A percentile compares a stretch with the other conserved stretches of the same genome.
phyloP scores from a whole-genome alignment of 92 coral and sea anemone genomes.

The Palythoa grandis region DNA sequence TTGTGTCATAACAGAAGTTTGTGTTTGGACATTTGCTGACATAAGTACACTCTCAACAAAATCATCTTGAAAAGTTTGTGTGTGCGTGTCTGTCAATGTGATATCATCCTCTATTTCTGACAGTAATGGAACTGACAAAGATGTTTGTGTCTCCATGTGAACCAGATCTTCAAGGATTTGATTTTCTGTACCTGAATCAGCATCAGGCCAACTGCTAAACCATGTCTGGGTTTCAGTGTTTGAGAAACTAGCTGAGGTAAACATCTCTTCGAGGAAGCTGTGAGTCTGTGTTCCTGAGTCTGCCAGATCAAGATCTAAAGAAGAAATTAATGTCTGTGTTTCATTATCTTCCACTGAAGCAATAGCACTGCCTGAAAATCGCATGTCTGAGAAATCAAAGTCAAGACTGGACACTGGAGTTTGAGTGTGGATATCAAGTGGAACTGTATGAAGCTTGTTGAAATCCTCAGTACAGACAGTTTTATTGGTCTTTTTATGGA shows the following conservation, averaged over 20 bases:
- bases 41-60: conserved; percentile 47
- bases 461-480: conserved; percentile 29
- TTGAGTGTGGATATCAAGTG: conserved; percentile 67
- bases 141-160: conserved; percentile 84
- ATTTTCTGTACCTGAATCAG: conserved; percentile 55
- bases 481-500: not conserved
- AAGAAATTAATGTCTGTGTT: conserved; percentile 88
- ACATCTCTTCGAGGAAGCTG: conserved; percentile 28
- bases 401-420: conserved; percentile 58
- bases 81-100: conserved; percentile 79
- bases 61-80: conserved; percentile 86
- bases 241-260: conserved; percentile 38
- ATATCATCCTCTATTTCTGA: conserved; percentile 66
- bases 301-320: conserved; percentile 82
- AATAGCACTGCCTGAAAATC: conserved; percentile 62
- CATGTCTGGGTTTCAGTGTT: conserved; percentile 62
- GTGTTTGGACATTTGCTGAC: conserved; percentile 72
- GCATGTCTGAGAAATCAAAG: conserved; percentile 58
- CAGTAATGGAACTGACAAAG: conserved; percentile 61
- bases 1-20: conserved; percentile 45
- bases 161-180: conserved; percentile 74
- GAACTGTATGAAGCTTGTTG: conserved; percentile 37
- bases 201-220: conserved; percentile 54
- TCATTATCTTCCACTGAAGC: conserved; percentile 90
- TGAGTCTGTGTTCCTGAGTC: conserved; percentile 83